Base-by-base conservation (phyloP, 1,140 invertebrate genomes). In the Anthonomus grandis region DNA sequence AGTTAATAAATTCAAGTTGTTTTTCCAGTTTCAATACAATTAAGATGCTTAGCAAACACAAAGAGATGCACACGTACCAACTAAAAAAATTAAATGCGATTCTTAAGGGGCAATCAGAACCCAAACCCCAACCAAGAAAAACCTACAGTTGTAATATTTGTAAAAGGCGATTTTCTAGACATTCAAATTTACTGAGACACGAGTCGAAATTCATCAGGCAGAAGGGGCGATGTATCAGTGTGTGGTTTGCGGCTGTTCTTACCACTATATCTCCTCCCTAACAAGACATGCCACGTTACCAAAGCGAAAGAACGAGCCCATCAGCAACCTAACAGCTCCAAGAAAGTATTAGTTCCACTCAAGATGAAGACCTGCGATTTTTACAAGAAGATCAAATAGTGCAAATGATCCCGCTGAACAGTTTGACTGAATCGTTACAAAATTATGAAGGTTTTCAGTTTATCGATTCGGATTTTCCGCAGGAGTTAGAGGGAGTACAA, bases 151-250 rank as follows among this genome's bases (percentile, higher is more conserved):
- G 70, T 55, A 44, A 67, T 13, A 54, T 66, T 31, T 73, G 71
- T 45, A 49, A 58, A 2, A 64, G 65, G 13, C 51, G 67, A 21
- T 73, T 73, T 57, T 64, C 66, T 5, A 64, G 70, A 27, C 60
- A 70, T 34, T 66, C 68, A 2, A 73, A 73, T 58, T 51, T 70
- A n/a, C 42, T 64, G 46, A 53, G 71, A 25, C 71, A 73, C 50
- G n/a, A n/a, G 31, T 53, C 4, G 66, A 64, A 27, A 70, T 72
- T 27, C 71, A 73, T 45, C 61, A 65, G 37, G 67, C 64, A n/a
- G 50, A 64, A 21, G 66, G 60, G 8, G 56, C 63, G 8, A 42
- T 66, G 42, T 57, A 57, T 46, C 39, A 45, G 56, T 71, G 69
- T 54, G 59, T 60, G 8, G 64, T 68, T 23, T 71, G 69, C 55